Base-by-base conservation (phyloP, 37 sponge, comb jelly and placozoan species). In the Beroe ovata region DNA sequence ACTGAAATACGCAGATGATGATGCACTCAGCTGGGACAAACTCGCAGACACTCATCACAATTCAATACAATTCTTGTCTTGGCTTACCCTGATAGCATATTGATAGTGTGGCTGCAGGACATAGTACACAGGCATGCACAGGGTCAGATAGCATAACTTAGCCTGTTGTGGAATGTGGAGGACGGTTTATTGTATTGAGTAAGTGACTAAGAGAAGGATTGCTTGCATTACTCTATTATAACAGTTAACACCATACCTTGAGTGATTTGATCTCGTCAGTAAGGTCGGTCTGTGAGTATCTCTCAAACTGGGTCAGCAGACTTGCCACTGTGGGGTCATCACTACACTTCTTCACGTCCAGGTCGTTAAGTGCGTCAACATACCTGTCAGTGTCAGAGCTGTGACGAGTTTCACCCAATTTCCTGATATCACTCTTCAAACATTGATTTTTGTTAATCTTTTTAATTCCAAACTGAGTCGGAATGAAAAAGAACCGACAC, bases 41-140 rank as follows among this genome's bases (percentile, higher is more conserved):
- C 11, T 18, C 11, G 59, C 18, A 19, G 16, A 58, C 59, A 58
- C 11, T 58, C 59, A 58, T 18, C 11, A 58, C 18, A 58, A 19
- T 11, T 18, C 18, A 58, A 58, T 58, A 58, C n/a, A n/a, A n/a
- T n/a, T n/a, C n/a, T n/a, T n/a, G n/a, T n/a, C n/a, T n/a, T n/a
- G n/a, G 11, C 84, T 77, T 20, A 77, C 84, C 38, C 38, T 39
- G 4, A 77, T 77, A 77, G 84, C 84, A 29, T 26, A 77, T 54
- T 77, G 84, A 23, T 77, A 77, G n/a, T 77, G 54, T 25, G 84
- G 54, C 38, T 77, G 84, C 14, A 77, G 84, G 41, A 77, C 84
- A 6, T 36, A 40, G 54, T 37, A 40, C 21, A 77, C 84, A 6
- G 84, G 84, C 84, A 77, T 77, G 4, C 54, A 77, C 4, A 77